Conservation (phyloP, 2,797 vertebrate genomes). For the Enteromius treurensis region DNA sequence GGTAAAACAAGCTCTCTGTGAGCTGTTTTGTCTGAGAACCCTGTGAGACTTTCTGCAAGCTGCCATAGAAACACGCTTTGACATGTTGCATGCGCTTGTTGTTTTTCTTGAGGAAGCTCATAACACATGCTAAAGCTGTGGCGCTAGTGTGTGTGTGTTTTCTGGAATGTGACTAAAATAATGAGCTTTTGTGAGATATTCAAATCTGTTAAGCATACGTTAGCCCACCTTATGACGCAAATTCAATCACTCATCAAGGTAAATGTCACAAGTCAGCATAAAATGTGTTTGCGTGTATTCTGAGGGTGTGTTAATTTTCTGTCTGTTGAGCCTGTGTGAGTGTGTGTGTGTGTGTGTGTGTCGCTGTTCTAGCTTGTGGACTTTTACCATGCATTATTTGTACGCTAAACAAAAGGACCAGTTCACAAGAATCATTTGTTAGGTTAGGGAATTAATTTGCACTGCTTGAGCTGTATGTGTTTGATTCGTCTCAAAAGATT, state of each 20-base stretch:
- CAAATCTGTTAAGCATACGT: neutral
- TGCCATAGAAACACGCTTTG: slow-evolving; percentile 47
- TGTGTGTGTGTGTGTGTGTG: neutral
- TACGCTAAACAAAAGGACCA: neutral
- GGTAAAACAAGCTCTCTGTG: slow-evolving; percentile 32
- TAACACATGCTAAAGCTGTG: slow-evolving; percentile 28
- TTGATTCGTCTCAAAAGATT: neutral
- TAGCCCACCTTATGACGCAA: neutral
- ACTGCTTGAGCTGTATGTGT: neutral
- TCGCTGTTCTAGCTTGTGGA: neutral
- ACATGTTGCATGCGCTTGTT: slow-evolving; percentile 31
- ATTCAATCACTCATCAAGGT: slow-evolving; percentile 18
- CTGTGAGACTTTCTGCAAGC: slow-evolving; percentile 18
- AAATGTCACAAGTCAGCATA: neutral
- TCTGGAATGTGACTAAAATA: slow-evolving; percentile 16
- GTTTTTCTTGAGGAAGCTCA: slow-evolving; percentile 37
- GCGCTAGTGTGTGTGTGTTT: neutral
- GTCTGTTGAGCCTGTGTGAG: neutral
- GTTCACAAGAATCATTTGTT: neutral
- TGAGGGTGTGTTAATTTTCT: slow-evolving; percentile 16
- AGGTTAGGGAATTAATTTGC: neutral
- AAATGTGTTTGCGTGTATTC: neutral
- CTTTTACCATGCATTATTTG: neutral
- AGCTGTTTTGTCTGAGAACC: slow-evolving; percentile 25
- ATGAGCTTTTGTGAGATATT: slow-evolving; percentile 11